phyloP scores from a whole-genome alignment of 2,113 vertebrate species.

The Charina bottae region DNA sequence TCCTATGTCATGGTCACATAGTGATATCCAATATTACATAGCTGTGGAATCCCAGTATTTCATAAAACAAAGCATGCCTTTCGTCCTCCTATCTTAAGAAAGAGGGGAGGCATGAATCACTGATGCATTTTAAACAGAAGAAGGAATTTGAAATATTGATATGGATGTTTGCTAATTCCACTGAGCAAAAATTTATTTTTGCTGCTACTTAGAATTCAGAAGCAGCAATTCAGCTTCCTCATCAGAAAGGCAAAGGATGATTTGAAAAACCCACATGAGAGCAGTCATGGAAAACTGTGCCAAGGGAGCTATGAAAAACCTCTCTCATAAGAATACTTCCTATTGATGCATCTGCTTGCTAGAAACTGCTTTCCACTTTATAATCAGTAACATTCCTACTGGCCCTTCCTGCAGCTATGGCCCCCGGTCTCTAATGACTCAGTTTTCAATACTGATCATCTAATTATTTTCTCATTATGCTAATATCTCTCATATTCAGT shows the following conservation, averaged over 20 bases:
- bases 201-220: slow-evolving; percentile 52
- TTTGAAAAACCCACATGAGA: slow-evolving; percentile 48
- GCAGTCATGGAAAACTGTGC: slow-evolving; percentile 37
- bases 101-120: slow-evolving; percentile 29
- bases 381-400: neutral
- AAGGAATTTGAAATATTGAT: slow-evolving; percentile 59
- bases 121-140: slow-evolving; percentile 48
- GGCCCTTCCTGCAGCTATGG: neutral
- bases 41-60: slow-evolving; percentile 22
- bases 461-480: slow-evolving; percentile 37
- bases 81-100: slow-evolving; percentile 47
- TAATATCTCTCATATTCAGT: slow-evolving; percentile 4
- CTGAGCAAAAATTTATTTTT: slow-evolving; percentile 29
- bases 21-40: slow-evolving; percentile 27
- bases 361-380: slow-evolving; percentile 22
- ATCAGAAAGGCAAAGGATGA: slow-evolving; percentile 50
- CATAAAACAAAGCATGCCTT: slow-evolving; percentile 20
- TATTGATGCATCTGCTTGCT: slow-evolving; percentile 35
- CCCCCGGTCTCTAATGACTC: slow-evolving; percentile 23
- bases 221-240: slow-evolving; percentile 47
- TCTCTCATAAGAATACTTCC: slow-evolving; percentile 24
- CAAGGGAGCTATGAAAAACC: slow-evolving; percentile 23
- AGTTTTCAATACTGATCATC: slow-evolving; percentile 34
- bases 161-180: slow-evolving; percentile 53
- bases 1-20: slow-evolving; percentile 40